phyloP scores from a whole-genome alignment of 2,888 invertebrate species.

The Drosophila antonietae region DNA sequence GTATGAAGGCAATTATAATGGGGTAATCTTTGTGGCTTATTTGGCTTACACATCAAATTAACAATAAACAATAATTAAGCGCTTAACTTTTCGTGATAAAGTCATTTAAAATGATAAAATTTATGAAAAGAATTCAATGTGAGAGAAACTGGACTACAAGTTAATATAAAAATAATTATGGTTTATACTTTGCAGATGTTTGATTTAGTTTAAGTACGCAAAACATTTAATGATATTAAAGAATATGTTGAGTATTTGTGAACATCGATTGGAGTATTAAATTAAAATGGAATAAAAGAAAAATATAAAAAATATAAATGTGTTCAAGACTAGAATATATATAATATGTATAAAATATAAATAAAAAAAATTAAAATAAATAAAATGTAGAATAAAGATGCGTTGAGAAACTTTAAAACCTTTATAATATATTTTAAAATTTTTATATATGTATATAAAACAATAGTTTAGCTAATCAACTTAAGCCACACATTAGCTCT shows the following conservation, averaged over 20 bases:
- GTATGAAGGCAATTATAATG: constrained; percentile 39
- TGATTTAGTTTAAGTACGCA: not conserved
- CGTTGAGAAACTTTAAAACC: no score
- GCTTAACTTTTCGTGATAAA: constrained; percentile 20
- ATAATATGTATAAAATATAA: no score
- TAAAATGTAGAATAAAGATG: no score
- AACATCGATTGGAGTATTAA: no score
- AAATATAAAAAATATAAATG: no score
- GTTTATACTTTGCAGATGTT: not conserved
- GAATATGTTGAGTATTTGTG: not conserved
- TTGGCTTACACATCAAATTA: constrained; percentile 21
- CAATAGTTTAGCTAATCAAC: no score
- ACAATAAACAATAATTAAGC: constrained; percentile 22
- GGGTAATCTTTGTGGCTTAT: constrained; percentile 46
- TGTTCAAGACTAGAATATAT: no score
- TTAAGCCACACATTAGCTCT: not conserved
- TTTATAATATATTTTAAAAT: no score
- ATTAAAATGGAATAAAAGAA: no score
- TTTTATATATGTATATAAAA: no score
- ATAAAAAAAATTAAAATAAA: no score
- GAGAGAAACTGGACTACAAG: not conserved
- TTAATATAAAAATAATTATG: not conserved
- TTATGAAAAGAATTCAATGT: not conserved
- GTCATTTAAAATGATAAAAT: constrained; percentile 9
- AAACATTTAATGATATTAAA: not conserved